phyloP scores from a whole-genome alignment of 2,888 invertebrate genomes.

The Eurois occulta region DNA sequence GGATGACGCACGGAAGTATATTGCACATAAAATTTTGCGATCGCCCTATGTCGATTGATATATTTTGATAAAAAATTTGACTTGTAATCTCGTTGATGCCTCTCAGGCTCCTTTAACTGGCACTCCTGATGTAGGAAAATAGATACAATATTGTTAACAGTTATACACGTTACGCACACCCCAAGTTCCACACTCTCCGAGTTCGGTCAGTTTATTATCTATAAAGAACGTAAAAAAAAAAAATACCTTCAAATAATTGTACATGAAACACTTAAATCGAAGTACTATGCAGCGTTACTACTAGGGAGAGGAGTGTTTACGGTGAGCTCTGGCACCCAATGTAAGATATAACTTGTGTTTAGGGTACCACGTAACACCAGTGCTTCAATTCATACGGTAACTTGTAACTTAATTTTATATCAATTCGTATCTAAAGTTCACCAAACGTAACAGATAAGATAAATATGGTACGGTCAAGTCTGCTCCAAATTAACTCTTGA shows the following conservation, averaged over 20 bases:
- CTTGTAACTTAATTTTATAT: conserved; percentile 16
- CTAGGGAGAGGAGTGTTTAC: too few relatives aligned
- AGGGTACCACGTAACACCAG: too few relatives aligned
- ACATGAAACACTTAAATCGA: too few relatives aligned
- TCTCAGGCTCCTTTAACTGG: neutral
- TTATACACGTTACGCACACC: neutral
- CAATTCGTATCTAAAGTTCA: conserved; percentile 18
- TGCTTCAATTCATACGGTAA: neutral
- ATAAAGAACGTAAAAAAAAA: conserved; percentile 11
- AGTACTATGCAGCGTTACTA: too few relatives aligned
- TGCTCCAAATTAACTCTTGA: conserved; percentile 32
- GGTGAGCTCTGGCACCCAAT: too few relatives aligned
- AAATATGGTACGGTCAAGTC: conserved; percentile 38
- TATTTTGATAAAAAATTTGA: neutral
- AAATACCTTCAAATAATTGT: too few relatives aligned
- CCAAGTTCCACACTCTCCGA: neutral
- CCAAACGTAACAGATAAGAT: conserved; percentile 31
- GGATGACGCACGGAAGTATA: neutral
- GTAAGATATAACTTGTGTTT: too few relatives aligned
- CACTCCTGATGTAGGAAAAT: neutral
- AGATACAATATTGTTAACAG: neutral
- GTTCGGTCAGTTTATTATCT: conserved; percentile 7
- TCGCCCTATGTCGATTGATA: neutral
- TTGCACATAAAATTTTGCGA: conserved; percentile 8
- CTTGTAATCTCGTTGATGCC: neutral